Base-by-base conservation (phyloP, 2,797 vertebrate genomes). In the Sandelia bainsii region DNA sequence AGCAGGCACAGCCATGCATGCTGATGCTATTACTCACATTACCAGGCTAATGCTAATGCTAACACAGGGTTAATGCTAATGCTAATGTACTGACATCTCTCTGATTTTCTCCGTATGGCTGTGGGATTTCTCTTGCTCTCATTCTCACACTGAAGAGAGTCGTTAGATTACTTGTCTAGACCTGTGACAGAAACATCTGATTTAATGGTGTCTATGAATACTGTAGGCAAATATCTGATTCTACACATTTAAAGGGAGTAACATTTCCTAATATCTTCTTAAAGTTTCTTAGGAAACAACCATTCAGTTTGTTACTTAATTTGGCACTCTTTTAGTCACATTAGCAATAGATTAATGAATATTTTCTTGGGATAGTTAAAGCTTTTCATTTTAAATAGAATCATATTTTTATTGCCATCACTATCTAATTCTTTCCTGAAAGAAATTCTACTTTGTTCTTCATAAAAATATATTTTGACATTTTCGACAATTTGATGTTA, bases 11-110 rank as follows among this genome's bases (percentile, higher is more conserved):
- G 78, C 80, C 27, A 0, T 29, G 85, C 88, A 92, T 92, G 87
- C 87, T 92, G 89, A 92, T 92, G 65, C 75, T 57, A 77, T 64
- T 72, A 77, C 72, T 67, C 67, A 67, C 67, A 69, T 78, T 44
- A 23, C 42, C 20, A 42, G 54, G 46, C 77, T 77, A 74, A 75
- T 23, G 80, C 73, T 75, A 76, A 71, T 40, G 65, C 60, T 56
- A 83, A 54, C 40, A 54, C 3, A 39, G 63, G 67, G 68, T 86
- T 86, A 83, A 82, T 66, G 59, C 27, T 34, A 10, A 34, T 34
- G 32, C 27, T 25, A 25, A 25, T 25, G 25, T 8, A n/a, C 27
- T 52, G 37, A 39, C 64, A 49, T 50, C n/a, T 67, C 29, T 67
- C 25, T 37, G 25, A 12, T 9, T 65, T 59, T 52, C 17, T 50